Evolutionary conservation across 2,113 vertebrate species (phyloP).

Genomic region (Lophotis ruficrista): DNA sequence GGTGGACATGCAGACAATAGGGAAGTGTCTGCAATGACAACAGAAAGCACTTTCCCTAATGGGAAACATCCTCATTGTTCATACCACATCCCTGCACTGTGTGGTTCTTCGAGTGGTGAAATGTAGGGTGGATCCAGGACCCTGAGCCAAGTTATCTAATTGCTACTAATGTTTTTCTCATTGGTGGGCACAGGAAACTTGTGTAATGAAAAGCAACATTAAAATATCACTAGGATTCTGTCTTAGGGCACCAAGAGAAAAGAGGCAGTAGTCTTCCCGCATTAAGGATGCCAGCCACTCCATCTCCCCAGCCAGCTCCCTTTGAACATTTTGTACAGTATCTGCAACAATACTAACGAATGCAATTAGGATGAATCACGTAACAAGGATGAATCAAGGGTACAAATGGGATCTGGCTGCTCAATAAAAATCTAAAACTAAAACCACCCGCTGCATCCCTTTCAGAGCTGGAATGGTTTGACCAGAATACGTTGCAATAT

Average conservation of each 20-base stretch:
- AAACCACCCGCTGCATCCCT: not conserved
- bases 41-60: conserved; percentile 51
- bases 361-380: not conserved
- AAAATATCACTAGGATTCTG: not conserved
- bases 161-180: not conserved
- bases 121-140: not conserved
- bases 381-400: not conserved
- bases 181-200: not conserved
- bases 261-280: not conserved
- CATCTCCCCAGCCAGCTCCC: not conserved
- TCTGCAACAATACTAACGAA: not conserved
- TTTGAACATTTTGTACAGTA: not conserved
- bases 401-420: not conserved
- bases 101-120: not conserved
- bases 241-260: not conserved
- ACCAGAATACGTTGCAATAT: not conserved
- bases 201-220: not conserved
- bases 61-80: conserved; percentile 8
- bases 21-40: not conserved
- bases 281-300: not conserved
- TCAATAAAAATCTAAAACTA: not conserved
- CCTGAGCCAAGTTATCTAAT: not conserved
- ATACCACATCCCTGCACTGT: not conserved
- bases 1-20: not conserved
- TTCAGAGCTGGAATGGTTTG: not conserved